Percentiles rank a stretch among this genome's conserved stretches.
These are phyloP conservation scores for Gymnosoma rotundatum DNA, from an alignment of 2,888 invertebrate species.

Conservation along the genomic window DNA sequence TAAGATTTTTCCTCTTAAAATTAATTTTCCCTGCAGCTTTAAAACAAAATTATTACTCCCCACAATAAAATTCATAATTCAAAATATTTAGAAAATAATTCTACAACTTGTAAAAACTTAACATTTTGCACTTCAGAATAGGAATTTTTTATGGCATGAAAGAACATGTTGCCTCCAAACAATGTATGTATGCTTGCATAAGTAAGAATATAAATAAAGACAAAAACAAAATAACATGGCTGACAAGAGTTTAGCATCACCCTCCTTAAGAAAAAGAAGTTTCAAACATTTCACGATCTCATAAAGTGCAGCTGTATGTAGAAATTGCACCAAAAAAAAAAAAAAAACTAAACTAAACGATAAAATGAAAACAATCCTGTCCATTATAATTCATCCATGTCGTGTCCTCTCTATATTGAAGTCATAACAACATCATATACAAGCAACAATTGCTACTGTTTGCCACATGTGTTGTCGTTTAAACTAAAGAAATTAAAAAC, in stretches of 20 bases:
- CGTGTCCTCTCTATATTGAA: conserved; percentile 76
- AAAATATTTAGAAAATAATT: conserved; percentile 21
- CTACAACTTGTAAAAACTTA: conserved; percentile 54
- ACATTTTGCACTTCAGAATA: conserved; percentile 51
- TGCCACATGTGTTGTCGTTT: conserved; percentile 74
- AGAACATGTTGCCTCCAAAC: conserved; percentile 34
- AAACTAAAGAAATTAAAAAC: conserved; percentile 21
- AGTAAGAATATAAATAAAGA: background rate
- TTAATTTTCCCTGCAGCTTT: background rate
- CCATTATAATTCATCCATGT: conserved; percentile 72
- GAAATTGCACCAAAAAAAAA: conserved; percentile 3
- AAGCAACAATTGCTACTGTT: conserved; percentile 81
- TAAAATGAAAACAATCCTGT: conserved; percentile 54
- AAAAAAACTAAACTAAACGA: background rate
- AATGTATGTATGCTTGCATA: conserved; percentile 38
- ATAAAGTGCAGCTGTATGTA: conserved; percentile 57
- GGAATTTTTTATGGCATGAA: conserved; percentile 18
- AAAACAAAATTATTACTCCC: background rate
- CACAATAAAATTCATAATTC: background rate
- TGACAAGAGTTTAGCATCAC: conserved; percentile 62
- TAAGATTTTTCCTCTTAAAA: background rate
- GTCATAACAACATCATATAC: conserved; percentile 71
- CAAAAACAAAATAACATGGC: conserved; percentile 50
- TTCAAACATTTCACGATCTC: conserved; percentile 49
- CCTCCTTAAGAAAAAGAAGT: conserved; percentile 33